Evolutionary conservation across 1,140 invertebrate genomes (phyloP).

Genomic region (Bombus picipes): DNA sequence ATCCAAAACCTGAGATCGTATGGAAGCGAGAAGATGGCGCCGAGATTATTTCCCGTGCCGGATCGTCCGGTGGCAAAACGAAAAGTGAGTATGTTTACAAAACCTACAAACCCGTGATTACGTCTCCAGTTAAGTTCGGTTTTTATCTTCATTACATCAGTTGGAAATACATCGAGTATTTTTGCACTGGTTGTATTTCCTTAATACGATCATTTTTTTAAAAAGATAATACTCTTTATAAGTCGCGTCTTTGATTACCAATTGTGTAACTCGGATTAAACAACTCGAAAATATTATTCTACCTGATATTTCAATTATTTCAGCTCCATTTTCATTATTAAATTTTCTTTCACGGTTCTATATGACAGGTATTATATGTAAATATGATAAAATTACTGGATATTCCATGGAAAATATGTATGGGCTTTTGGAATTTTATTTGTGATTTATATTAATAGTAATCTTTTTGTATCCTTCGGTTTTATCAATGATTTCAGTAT

Average conservation of each 20-base stretch:
- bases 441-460: neutral
- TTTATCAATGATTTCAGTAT: neutral
- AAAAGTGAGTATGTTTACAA: conserved; percentile 84
- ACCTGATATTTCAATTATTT: neutral
- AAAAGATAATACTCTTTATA: neutral
- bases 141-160: neutral
- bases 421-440: neutral
- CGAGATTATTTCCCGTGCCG: conserved; percentile 89
- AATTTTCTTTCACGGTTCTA: neutral
- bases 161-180: neutral
- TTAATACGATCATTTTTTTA: neutral
- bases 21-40: conserved; percentile 94
- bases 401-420: neutral
- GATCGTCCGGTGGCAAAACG: conserved; percentile 86
- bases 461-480: neutral
- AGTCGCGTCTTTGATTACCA: neutral
- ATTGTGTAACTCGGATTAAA: neutral
- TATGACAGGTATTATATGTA: neutral
- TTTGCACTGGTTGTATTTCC: neutral
- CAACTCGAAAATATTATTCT: too few species aligned
- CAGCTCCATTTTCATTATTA: neutral
- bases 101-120: neutral
- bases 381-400: neutral
- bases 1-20: conserved; percentile 91
- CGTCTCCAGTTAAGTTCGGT: neutral